Evolutionary conservation across 2,797 vertebrate species (phyloP).

Genomic region (Crypturellus tataupa): DNA sequence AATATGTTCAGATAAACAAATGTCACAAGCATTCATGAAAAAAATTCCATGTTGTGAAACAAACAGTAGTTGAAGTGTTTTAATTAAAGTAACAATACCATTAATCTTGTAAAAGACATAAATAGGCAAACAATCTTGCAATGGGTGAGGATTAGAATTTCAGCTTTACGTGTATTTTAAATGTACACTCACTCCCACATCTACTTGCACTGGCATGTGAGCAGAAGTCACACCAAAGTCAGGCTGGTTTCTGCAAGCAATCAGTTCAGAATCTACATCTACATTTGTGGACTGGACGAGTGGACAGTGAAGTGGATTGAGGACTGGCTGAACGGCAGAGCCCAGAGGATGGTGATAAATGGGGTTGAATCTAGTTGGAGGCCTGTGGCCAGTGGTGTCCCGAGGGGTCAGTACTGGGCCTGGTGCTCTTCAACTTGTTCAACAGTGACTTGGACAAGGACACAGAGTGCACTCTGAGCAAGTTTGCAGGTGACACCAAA

Average conservation of each 20-base stretch:
- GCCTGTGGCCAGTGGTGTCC: no score
- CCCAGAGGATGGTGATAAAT: no score
- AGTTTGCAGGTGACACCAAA: no score
- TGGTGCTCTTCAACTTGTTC: no score
- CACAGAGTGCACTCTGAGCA: no score
- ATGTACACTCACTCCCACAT: background rate
- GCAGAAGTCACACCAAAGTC: background rate
- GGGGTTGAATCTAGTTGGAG: no score
- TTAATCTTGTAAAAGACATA: background rate
- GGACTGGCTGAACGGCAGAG: no score
- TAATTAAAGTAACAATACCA: background rate
- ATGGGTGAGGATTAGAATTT: background rate
- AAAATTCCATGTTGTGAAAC: background rate
- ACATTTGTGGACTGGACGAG: no score
- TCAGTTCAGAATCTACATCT: background rate
- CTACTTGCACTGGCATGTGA: background rate
- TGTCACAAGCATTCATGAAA: background rate
- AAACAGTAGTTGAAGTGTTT: background rate
- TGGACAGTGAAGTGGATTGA: no score
- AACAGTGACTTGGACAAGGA: no score
- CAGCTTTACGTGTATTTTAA: background rate
- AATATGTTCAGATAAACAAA: background rate
- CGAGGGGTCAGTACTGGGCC: no score
- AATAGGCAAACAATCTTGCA: background rate
- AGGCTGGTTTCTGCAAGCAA: slow-evolving; percentile 12